These are phyloP conservation scores for Automeris io DNA, from an alignment of 2,888 invertebrate species.

Conservation along the genomic window DNA sequence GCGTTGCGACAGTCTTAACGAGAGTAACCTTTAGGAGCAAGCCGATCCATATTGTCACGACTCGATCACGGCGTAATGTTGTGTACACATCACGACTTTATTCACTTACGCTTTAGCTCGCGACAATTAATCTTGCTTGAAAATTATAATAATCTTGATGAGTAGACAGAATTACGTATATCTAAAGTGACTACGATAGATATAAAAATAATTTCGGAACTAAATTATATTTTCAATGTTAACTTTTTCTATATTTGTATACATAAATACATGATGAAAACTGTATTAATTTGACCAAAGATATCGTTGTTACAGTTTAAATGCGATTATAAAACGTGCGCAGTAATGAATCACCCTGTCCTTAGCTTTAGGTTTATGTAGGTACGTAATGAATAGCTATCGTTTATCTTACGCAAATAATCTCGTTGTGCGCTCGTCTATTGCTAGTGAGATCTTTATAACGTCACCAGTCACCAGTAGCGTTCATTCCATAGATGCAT, in stretches of 20 bases:
- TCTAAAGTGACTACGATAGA: too few species aligned
- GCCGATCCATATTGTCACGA: slow-evolving; percentile 69
- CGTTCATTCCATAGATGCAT: too few species aligned
- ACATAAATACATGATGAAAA: background rate
- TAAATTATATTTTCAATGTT: too few species aligned
- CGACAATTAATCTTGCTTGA: background rate
- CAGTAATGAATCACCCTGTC: background rate
- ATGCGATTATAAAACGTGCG: background rate
- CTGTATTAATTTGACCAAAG: too few species aligned
- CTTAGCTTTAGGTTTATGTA: slow-evolving; percentile 15
- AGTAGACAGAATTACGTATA: too few species aligned
- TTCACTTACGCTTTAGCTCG: slow-evolving; percentile 41
- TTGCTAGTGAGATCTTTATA: background rate
- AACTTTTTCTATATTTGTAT: too few species aligned
- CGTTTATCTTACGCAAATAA: slow-evolving; percentile 47
- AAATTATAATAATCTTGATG: too few species aligned
- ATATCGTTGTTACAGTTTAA: background rate
- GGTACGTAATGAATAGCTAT: slow-evolving; percentile 56
- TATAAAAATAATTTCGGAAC: too few species aligned
- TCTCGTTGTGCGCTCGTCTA: slow-evolving; percentile 23
- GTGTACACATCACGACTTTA: slow-evolving; percentile 25
- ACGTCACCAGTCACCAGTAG: slow-evolving; percentile 10
- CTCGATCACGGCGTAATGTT: slow-evolving; percentile 50
- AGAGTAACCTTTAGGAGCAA: slow-evolving; percentile 70
- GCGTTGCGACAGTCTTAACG: slow-evolving; percentile 64